These are phyloP conservation scores for Myotis pilosus DNA, from an alignment of 2,797 vertebrate genomes.

Conservation along the genomic window DNA sequence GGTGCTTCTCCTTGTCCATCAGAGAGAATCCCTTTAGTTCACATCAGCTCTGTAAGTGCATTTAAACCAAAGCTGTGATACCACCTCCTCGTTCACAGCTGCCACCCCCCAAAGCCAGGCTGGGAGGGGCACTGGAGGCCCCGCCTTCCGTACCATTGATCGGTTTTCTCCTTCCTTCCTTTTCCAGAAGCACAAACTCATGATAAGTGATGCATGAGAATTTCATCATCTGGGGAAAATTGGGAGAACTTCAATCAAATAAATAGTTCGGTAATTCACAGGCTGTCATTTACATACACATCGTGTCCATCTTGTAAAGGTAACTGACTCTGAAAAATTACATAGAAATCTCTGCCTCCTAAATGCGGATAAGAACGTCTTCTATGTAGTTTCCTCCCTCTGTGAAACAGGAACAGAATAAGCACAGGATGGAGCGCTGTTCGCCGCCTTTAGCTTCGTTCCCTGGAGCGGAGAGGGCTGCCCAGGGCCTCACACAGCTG, in stretches of 20 bases:
- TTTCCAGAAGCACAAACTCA: background rate
- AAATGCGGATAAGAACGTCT: slow-evolving; percentile 15
- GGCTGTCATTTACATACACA: background rate
- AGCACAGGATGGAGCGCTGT: slow-evolving; percentile 36
- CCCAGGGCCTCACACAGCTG: slow-evolving; percentile 69
- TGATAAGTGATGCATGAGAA: background rate
- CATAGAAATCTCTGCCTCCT: background rate
- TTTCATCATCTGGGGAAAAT: background rate
- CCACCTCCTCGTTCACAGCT: background rate
- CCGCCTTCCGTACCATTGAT: background rate
- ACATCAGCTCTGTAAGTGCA: background rate
- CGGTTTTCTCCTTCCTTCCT: background rate
- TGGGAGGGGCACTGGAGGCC: background rate
- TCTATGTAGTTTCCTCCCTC: slow-evolving; percentile 27
- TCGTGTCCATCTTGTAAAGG: background rate
- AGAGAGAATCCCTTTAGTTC: slow-evolving; percentile 2
- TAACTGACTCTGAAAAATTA: slow-evolving; percentile 11
- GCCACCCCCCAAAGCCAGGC: background rate
- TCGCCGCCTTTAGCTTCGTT: slow-evolving; percentile 51
- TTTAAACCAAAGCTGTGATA: background rate
- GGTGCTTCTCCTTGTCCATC: background rate
- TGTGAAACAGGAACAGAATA: slow-evolving; percentile 46
- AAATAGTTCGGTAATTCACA: background rate
- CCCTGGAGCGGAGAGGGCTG: slow-evolving; percentile 66
- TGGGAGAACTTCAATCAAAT: background rate